phyloP scores from a whole-genome alignment of 1,140 invertebrate genomes.

The Camponotus vicinus region DNA sequence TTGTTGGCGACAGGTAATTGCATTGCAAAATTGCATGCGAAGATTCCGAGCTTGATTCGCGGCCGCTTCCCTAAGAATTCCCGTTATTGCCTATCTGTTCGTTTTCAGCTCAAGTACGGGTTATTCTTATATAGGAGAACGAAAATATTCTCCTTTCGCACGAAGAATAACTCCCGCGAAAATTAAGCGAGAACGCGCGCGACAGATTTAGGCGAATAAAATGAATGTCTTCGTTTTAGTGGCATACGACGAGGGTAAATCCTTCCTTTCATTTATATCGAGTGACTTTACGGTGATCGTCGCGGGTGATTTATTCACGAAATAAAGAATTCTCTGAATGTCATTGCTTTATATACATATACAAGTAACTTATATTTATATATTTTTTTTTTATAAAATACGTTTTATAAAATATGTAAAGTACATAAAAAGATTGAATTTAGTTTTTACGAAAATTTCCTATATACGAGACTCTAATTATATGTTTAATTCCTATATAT shows the following conservation, averaged over 20 bases:
- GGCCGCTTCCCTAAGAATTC: slow-evolving; percentile 38
- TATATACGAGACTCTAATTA: background rate
- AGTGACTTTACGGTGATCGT: slow-evolving; percentile 8
- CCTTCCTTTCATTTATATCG: slow-evolving; percentile 29
- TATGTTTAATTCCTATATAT: background rate
- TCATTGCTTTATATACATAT: background rate
- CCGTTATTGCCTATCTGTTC: slow-evolving; percentile 29
- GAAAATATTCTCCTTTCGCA: slow-evolving; percentile 16
- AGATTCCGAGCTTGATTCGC: slow-evolving; percentile 56
- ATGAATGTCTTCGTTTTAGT: slow-evolving; percentile 35
- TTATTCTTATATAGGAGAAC: slow-evolving; percentile 28
- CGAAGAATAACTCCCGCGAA: slow-evolving; percentile 22
- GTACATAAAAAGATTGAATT: background rate
- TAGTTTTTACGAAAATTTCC: background rate
- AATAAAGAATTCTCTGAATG: background rate
- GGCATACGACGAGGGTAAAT: background rate
- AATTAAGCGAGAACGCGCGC: slow-evolving; percentile 52
- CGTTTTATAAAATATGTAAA: background rate
- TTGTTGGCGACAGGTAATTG: slow-evolving; percentile 70
- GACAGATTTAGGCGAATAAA: slow-evolving; percentile 9
- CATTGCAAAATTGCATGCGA: slow-evolving; percentile 71
- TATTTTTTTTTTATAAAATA: background rate
- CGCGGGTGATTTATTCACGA: slow-evolving; percentile 17
- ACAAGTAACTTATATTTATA: background rate
- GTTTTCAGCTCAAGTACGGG: background rate